A percentile compares a stretch with the other conserved stretches of the same genome.
Evolutionary conservation across 64 coral and sea anemone genomes (phyloP).

Genomic region (Trachythela sp.): DNA sequence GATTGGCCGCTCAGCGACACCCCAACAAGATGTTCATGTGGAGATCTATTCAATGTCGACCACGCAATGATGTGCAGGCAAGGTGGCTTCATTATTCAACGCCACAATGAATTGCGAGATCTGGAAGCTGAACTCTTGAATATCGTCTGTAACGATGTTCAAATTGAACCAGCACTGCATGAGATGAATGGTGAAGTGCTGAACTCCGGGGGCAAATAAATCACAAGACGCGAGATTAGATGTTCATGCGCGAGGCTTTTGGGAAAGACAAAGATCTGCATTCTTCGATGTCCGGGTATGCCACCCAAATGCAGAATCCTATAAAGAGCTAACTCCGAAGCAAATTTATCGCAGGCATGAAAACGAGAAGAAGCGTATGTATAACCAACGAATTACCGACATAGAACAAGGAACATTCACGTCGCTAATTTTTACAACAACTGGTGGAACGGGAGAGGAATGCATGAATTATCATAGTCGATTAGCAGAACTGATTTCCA

Average conservation of each 20-base stretch:
- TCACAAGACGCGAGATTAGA: background rate
- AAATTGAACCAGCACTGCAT: background rate
- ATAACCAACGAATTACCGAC: background rate
- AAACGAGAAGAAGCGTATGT: background rate
- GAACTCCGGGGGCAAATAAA: background rate
- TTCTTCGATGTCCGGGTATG: background rate
- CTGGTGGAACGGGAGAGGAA: background rate
- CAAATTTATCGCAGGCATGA: background rate
- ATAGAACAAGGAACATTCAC: slow-evolving; percentile 13
- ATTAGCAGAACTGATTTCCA: too few relatives aligned
- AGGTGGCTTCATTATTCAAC: background rate
- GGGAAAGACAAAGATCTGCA: background rate
- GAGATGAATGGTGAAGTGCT: background rate
- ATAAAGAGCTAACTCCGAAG: background rate
- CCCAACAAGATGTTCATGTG: background rate
- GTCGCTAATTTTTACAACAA: background rate
- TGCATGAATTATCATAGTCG: too few relatives aligned
- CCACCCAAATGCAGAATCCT: background rate
- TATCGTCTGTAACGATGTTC: slow-evolving; percentile 9
- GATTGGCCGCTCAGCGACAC: background rate
- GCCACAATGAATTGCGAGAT: slow-evolving; percentile 4
- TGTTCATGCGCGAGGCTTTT: background rate
- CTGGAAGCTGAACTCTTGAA: background rate
- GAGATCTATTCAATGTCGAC: background rate
- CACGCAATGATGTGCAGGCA: background rate